phyloP scores from a whole-genome alignment of 1,140 invertebrate species.

The Atta texana region DNA sequence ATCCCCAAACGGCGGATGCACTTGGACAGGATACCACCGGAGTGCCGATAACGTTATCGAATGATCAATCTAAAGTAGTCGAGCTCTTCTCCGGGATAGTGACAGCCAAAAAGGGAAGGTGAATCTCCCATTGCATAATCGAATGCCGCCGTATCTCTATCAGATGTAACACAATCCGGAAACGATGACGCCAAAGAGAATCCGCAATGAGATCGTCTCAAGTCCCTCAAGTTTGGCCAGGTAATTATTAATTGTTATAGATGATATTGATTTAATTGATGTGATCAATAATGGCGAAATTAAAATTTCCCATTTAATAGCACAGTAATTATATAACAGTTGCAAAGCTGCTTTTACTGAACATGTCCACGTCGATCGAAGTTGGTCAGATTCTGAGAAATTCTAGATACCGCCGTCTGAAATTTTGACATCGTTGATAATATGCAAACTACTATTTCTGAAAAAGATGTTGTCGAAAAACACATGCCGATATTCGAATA shows the following conservation, averaged over 20 bases:
- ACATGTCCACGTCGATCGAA: no score
- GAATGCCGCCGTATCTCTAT: not conserved
- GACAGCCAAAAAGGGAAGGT: not conserved
- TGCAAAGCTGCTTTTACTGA: no score
- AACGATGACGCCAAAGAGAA: not conserved
- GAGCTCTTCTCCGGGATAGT: not conserved
- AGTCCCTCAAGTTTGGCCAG: not conserved
- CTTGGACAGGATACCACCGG: slow-evolving; percentile 8
- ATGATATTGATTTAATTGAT: no score
- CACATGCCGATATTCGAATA: not conserved
- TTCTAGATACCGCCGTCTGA: not conserved
- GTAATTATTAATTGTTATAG: no score
- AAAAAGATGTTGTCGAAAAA: slow-evolving; percentile 5
- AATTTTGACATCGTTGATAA: no score
- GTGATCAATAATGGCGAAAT: no score
- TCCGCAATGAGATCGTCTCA: not conserved
- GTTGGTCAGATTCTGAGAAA: no score
- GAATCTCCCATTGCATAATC: slow-evolving; percentile 5
- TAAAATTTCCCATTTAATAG: no score
- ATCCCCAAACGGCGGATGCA: slow-evolving; percentile 34
- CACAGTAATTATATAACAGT: no score
- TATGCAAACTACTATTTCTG: slow-evolving; percentile 4
- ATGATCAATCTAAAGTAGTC: slow-evolving; percentile 39
- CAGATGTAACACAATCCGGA: not conserved
- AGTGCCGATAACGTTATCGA: slow-evolving; percentile 26